phyloP scores from a whole-genome alignment of 2,113 vertebrate genomes.

The Chloebia gouldiae region DNA sequence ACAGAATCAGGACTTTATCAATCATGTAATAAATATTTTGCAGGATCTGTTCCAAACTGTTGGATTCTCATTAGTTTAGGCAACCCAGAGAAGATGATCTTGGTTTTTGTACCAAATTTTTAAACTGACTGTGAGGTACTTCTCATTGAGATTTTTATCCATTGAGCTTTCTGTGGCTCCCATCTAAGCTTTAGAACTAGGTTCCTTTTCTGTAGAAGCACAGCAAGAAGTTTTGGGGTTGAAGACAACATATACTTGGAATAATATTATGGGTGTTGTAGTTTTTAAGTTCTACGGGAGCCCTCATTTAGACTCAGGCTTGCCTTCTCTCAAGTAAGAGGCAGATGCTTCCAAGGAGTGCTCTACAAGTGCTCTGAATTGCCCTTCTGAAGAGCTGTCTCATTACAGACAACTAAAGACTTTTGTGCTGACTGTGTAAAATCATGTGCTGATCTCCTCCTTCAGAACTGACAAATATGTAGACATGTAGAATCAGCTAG shows the following conservation, averaged over 20 bases:
- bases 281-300: background rate
- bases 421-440: background rate
- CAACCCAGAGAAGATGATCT: background rate
- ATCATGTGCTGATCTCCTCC: background rate
- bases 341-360: background rate
- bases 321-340: background rate
- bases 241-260: background rate
- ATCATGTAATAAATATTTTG: background rate
- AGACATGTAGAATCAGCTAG: background rate
- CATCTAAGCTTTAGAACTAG: background rate
- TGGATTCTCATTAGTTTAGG: background rate
- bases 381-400: background rate
- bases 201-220: background rate
- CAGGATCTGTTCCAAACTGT: background rate
- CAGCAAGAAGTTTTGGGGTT: background rate
- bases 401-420: background rate
- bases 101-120: background rate
- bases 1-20: background rate
- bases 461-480: background rate
- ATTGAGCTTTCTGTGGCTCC: background rate
- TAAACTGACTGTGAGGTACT: background rate
- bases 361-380: background rate
- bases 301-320: background rate
- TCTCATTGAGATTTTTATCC: rapidly evolving
- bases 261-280: background rate